phyloP scores from a whole-genome alignment of 2,888 invertebrate species.

The Limnephilus auricula region DNA sequence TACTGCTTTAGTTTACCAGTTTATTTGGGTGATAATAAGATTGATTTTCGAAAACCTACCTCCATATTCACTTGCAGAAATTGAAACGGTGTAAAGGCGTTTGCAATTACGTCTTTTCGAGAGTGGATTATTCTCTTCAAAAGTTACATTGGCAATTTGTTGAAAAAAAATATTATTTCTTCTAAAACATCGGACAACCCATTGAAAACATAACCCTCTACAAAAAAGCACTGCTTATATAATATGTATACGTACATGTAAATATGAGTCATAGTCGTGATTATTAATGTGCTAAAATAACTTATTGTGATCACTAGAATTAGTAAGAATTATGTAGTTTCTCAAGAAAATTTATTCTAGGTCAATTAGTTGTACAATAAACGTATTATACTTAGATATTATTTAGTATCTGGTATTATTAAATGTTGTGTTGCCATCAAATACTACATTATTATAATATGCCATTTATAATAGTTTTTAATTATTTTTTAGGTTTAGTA shows the following conservation, averaged over 20 bases:
- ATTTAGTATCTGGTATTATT: background rate
- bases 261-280: background rate
- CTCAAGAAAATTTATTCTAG: background rate
- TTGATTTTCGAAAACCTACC: background rate
- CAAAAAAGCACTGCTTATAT: background rate
- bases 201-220: background rate
- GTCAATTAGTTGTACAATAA: background rate
- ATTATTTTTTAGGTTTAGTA: background rate
- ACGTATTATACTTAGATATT: background rate
- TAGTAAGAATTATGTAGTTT: slow-evolving; percentile 4
- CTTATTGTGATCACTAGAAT: slow-evolving; percentile 40
- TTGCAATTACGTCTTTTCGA: background rate
- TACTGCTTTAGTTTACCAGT: background rate
- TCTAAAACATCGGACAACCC: background rate
- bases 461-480: too few relatives aligned
- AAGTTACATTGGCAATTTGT: too few relatives aligned
- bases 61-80: background rate
- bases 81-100: background rate
- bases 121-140: too few relatives aligned
- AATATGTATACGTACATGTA: background rate
- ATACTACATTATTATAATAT: background rate
- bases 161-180: too few relatives aligned
- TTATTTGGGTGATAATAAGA: background rate
- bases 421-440: background rate
- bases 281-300: background rate